These are phyloP conservation scores for Heliconius sara DNA, from an alignment of 2,888 invertebrate species.

Conservation along the genomic window DNA sequence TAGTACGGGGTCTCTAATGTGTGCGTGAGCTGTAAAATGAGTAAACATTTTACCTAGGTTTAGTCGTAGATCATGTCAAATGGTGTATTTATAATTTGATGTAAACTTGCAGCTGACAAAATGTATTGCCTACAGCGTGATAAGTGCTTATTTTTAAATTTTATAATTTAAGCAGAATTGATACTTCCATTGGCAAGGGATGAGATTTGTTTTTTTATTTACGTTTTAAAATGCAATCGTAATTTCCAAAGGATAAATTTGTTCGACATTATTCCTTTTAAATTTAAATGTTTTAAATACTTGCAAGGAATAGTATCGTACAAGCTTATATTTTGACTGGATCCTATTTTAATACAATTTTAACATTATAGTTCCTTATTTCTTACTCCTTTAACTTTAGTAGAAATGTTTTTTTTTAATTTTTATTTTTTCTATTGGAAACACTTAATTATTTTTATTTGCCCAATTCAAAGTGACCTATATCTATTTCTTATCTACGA, in stretches of 20 bases:
- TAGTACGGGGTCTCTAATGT: constrained; percentile 60
- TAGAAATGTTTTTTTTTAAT: background rate
- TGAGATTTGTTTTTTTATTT: background rate
- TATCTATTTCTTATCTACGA: background rate
- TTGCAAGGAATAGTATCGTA: background rate
- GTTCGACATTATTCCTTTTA: background rate
- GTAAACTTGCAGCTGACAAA: background rate
- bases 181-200: background rate
- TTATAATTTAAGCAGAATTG: background rate
- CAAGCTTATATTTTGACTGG: background rate
- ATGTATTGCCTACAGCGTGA: background rate
- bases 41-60: constrained; percentile 60
- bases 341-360: constrained; percentile 1
- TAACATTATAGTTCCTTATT: background rate
- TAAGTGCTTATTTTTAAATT: background rate
- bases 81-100: constrained; percentile 14
- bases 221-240: too few species aligned
- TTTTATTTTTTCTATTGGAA: background rate
- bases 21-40: constrained; percentile 59
- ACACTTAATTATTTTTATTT: background rate
- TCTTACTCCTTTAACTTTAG: background rate
- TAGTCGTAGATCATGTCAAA: constrained; percentile 67
- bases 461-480: background rate
- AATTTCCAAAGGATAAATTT: background rate
- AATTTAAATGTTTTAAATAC: background rate